Evolutionary conservation across 2,888 invertebrate species (phyloP).

Genomic region (Mythimna impura): DNA sequence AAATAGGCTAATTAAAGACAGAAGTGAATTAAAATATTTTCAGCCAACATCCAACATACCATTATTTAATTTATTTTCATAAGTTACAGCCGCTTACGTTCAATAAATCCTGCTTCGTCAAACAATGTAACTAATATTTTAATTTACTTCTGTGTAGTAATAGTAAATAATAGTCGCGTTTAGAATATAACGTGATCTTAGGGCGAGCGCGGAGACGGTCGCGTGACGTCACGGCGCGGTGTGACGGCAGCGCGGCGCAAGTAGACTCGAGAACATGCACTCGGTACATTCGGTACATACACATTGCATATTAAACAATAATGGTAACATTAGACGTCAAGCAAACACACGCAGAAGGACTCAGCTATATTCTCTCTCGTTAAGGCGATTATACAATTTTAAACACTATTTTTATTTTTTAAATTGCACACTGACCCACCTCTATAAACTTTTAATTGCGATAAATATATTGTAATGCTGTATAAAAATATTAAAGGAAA

Average conservation of each 20-base stretch:
- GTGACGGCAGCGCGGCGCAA: slow-evolving; percentile 30
- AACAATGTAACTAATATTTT: slow-evolving; percentile 52
- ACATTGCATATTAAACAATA: slow-evolving; percentile 73
- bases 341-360: slow-evolving; percentile 86
- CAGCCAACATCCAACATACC: slow-evolving; percentile 18
- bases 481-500: slow-evolving; percentile 91
- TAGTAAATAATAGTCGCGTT: slow-evolving; percentile 38
- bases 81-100: slow-evolving; percentile 48
- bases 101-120: slow-evolving; percentile 36
- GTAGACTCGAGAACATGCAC: slow-evolving; percentile 67
- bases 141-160: slow-evolving; percentile 50
- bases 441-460: slow-evolving; percentile 90
- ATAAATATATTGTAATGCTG: slow-evolving; percentile 89
- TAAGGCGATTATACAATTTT: slow-evolving; percentile 89
- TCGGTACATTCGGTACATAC: slow-evolving; percentile 70
- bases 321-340: slow-evolving; percentile 79
- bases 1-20: slow-evolving; percentile 26
- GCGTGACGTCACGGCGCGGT: slow-evolving; percentile 38
- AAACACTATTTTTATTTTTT: slow-evolving; percentile 83
- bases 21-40: slow-evolving; percentile 60
- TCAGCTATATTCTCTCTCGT: slow-evolving; percentile 89
- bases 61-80: slow-evolving; percentile 49
- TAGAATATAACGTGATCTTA: slow-evolving; percentile 26
- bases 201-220: slow-evolving; percentile 11
- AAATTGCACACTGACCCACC: slow-evolving; percentile 90